Conservation (phyloP, 2,113 vertebrate genomes). For the Etheostoma spectabile region DNA sequence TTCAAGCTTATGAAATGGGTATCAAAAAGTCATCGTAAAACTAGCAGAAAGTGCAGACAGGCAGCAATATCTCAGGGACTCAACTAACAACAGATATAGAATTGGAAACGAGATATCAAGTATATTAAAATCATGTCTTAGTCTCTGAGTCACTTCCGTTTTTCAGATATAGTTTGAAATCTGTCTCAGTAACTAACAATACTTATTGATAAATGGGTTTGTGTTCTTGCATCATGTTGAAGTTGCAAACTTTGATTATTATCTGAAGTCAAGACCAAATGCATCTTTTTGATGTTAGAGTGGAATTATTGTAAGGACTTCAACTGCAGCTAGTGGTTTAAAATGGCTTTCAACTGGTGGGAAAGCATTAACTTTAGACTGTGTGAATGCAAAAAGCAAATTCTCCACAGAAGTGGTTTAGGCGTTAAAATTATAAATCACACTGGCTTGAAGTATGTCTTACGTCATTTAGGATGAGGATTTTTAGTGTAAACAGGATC, state of each 20-base stretch:
- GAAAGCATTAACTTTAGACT: neutral
- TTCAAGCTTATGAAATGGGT: slow-evolving; percentile 32
- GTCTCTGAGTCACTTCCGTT: slow-evolving; percentile 41
- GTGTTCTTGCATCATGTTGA: slow-evolving; percentile 19
- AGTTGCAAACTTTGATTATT: neutral
- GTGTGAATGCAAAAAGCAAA: neutral
- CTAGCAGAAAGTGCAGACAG: slow-evolving; percentile 35
- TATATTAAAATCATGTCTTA: slow-evolving; percentile 38
- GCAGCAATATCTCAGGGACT: slow-evolving; percentile 80
- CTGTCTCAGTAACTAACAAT: neutral
- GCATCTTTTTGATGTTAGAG: neutral
- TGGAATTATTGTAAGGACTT: slow-evolving; percentile 1
- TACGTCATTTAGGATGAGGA: neutral
- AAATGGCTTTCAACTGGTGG: neutral
- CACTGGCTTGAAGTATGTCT: neutral
- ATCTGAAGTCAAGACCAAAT: slow-evolving; percentile 13
- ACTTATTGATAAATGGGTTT: neutral
- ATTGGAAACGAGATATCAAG: slow-evolving; percentile 41
- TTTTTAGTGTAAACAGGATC: neutral
- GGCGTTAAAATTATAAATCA: neutral
- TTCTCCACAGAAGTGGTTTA: neutral
- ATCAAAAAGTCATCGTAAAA: slow-evolving; percentile 38
- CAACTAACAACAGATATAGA: slow-evolving; percentile 33
- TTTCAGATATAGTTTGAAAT: slow-evolving; percentile 27
- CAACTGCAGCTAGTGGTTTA: neutral